These are phyloP conservation scores for Zygothrica quintamaculata DNA, from an alignment of 2,888 invertebrate genomes.

Conservation along the genomic window DNA sequence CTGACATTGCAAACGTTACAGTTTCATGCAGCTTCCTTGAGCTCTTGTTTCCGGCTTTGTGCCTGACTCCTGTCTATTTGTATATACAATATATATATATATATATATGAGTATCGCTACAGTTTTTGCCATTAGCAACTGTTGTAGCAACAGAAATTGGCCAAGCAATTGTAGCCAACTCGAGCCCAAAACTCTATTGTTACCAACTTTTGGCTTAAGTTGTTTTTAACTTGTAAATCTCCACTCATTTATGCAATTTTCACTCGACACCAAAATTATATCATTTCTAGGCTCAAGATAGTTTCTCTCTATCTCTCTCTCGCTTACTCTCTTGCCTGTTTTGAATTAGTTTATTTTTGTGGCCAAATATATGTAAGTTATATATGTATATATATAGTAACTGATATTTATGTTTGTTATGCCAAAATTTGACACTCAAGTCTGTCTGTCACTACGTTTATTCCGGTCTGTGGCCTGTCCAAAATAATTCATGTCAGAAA, in stretches of 20 bases:
- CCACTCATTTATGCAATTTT: slow-evolving; percentile 70
- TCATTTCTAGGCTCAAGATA: slow-evolving; percentile 11
- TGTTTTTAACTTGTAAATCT: slow-evolving; percentile 81
- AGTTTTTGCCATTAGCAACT: slow-evolving; percentile 71
- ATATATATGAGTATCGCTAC: slow-evolving; percentile 27
- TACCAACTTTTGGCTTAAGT: slow-evolving; percentile 76
- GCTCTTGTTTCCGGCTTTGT: slow-evolving; percentile 73
- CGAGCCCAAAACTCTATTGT: slow-evolving; percentile 47
- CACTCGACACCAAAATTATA: slow-evolving; percentile 26
- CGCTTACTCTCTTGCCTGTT: slow-evolving; percentile 24
- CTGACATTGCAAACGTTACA: slow-evolving; percentile 59
- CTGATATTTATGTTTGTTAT: slow-evolving; percentile 78
- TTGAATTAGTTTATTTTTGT: slow-evolving; percentile 67
- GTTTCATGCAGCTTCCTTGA: slow-evolving; percentile 79
- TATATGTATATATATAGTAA: slow-evolving; percentile 71
- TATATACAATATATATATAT: too few relatives aligned
- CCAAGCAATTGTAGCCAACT: slow-evolving; percentile 49
- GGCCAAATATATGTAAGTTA: slow-evolving; percentile 33
- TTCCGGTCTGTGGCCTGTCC: slow-evolving; percentile 47
- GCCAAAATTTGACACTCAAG: slow-evolving; percentile 68
- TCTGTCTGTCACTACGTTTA: slow-evolving; percentile 11
- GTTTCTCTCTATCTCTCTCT: not conserved
- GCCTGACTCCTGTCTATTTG: slow-evolving; percentile 66
- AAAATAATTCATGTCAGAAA: slow-evolving; percentile 74
- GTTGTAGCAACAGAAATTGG: slow-evolving; percentile 33